phyloP scores from a whole-genome alignment of 2,113 vertebrate genomes.

The Syngnathus scovelli region DNA sequence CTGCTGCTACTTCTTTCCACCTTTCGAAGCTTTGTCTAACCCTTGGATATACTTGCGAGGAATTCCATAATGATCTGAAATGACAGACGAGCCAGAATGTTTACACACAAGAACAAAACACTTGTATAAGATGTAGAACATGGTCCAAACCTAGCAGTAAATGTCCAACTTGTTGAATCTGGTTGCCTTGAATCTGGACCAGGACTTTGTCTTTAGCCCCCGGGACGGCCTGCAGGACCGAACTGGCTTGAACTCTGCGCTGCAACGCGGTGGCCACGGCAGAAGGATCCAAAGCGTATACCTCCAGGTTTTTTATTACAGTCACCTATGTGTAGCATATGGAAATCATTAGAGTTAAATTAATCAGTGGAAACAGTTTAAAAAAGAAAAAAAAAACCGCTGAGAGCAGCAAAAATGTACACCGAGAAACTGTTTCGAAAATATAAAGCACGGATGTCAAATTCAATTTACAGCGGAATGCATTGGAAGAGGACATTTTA shows the following conservation, averaged over 20 bases:
- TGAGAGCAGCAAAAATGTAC: background rate
- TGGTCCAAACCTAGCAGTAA: slow-evolving; percentile 79
- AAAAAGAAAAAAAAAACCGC: background rate
- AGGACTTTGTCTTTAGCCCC: slow-evolving; percentile 83
- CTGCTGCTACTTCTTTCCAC: slow-evolving; percentile 80
- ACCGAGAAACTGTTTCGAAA: background rate
- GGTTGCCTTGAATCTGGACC: slow-evolving; percentile 95
- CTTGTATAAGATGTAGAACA: too few relatives aligned
- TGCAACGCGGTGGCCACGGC: slow-evolving; percentile 78
- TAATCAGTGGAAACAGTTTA: too few relatives aligned
- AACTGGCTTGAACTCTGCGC: slow-evolving; percentile 86
- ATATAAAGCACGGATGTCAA: background rate
- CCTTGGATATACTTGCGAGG: slow-evolving; percentile 86
- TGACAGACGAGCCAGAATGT: slow-evolving; percentile 8
- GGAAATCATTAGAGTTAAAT: background rate
- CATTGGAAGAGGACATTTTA: background rate
- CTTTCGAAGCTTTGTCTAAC: slow-evolving; percentile 85
- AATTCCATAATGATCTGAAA: slow-evolving; percentile 88
- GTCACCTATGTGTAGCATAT: slow-evolving; percentile 76
- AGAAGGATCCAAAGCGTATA: slow-evolving; percentile 83
- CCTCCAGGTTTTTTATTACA: slow-evolving; percentile 88
- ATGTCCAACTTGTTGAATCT: slow-evolving; percentile 81
- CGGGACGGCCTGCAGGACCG: slow-evolving; percentile 72
- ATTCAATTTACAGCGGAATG: background rate
- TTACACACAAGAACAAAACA: background rate